Base-by-base conservation (phyloP, 2,888 invertebrate species). In the Drosophila eohydei region DNA sequence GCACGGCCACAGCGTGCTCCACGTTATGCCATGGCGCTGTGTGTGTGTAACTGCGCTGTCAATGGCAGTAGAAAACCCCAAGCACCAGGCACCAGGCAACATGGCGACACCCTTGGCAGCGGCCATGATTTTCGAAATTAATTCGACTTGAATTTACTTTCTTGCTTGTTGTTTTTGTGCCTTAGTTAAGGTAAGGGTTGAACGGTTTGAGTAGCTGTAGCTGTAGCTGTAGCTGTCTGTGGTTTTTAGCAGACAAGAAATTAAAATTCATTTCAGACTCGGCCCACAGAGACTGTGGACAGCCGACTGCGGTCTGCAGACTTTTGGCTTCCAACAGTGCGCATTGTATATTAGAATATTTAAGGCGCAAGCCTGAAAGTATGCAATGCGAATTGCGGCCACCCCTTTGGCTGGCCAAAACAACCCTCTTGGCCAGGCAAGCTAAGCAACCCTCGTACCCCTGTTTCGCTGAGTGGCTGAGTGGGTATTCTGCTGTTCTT, bases 51-150 rank as follows among this genome's bases (percentile, higher is more conserved):
- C 79, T 81, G 83, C 77, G 84, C 77, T 84, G 90, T 82, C 90
- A 84, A 74, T 73, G 74, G 50, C 32, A 50, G 50, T 34, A 12
- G 50, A 50, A 34, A 11, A 9, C 38, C 14, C 38, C 52, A 52
- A 36, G 71, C 81, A 89, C 63, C 64, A 58, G 61, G 8, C 14
- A 21, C 11, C 62, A 46, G 41, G 41, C 50, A 68, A 71, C 67
- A 72, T 78, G 80, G 78, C 69, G 61, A 60, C 71, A 78, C 67
- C 78, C 78, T 69, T 61, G 67, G 72, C 56, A 83, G 83, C 88
- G 75, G 88, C 90, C 90, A 90, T 90, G 90, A 91, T 90, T 91
- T 91, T 82, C 82, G 73, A 90, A 91, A 91, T 91, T 89, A 88
- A 91, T 88, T 88, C 91, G 89, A 79, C 89, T 83, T 89, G 83